phyloP scores from a whole-genome alignment of 2,113 vertebrate species.

The Lepus europaeus region DNA sequence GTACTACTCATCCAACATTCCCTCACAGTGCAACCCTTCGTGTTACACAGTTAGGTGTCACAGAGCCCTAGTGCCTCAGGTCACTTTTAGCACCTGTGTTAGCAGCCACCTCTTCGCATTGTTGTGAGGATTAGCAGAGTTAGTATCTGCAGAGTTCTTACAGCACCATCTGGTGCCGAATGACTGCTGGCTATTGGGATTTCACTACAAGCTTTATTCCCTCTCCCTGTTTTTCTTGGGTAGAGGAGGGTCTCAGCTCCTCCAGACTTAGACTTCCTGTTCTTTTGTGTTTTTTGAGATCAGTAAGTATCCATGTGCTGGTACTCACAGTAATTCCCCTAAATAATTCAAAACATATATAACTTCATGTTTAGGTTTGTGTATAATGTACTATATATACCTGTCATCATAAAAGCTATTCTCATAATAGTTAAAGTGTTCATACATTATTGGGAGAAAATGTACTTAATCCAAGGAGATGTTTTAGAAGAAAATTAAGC shows the following conservation, averaged over 20 bases:
- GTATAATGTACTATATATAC: background rate
- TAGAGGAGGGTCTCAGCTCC: background rate
- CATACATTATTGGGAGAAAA: background rate
- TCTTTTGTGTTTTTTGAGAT: constrained; percentile 11
- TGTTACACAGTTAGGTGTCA: background rate
- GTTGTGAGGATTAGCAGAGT: background rate
- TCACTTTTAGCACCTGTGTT: background rate
- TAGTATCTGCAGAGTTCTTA: background rate
- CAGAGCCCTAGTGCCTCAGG: background rate
- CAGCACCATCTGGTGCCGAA: background rate
- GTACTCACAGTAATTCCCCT: background rate
- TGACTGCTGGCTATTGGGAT: background rate
- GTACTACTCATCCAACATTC: background rate
- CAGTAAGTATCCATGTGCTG: background rate
- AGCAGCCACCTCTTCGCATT: background rate
- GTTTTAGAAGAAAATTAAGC: constrained; percentile 47
- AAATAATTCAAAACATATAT: background rate
- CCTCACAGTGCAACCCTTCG: background rate
- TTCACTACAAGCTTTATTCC: accelerated
- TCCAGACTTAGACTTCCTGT: background rate
- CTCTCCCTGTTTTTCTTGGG: background rate
- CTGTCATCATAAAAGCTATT: background rate
- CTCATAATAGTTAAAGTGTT: background rate
- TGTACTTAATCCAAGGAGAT: background rate
- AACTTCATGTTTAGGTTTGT: background rate